These are phyloP conservation scores for Pogonocichla stellata DNA, from an alignment of 2,113 vertebrate genomes.

Conservation along the genomic window DNA sequence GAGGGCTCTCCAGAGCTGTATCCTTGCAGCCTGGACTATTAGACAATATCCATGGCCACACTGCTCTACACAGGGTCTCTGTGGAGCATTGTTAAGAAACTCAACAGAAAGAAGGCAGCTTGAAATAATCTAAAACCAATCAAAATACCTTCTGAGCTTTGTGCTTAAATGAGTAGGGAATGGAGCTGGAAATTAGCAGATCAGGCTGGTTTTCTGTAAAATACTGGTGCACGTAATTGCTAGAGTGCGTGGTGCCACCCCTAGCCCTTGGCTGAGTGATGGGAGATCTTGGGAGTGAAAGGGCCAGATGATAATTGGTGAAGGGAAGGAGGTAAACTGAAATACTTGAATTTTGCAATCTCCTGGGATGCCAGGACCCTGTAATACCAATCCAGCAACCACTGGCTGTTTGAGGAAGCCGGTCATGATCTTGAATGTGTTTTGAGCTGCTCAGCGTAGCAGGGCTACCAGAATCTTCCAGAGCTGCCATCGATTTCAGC, in stretches of 20 bases:
- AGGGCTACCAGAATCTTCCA: neutral
- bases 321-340: neutral
- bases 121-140: neutral
- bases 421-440: neutral
- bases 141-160: rapidly evolving
- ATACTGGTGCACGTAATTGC: neutral
- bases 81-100: neutral
- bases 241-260: rapidly evolving
- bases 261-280: neutral
- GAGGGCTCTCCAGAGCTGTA: neutral
- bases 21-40: neutral
- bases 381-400: neutral
- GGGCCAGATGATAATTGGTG: neutral
- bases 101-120: neutral
- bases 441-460: neutral
- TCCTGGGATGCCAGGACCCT: neutral
- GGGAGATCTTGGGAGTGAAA: neutral
- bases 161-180: neutral
- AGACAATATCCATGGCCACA: neutral
- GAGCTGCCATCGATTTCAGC: neutral
- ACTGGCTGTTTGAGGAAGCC: neutral
- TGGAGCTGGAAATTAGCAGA: neutral
- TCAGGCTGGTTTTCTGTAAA: neutral
- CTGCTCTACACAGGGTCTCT: neutral
- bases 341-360: neutral